These are phyloP conservation scores for Hemiprocne comata DNA, from an alignment of 2,113 vertebrate genomes.

Conservation along the genomic window DNA sequence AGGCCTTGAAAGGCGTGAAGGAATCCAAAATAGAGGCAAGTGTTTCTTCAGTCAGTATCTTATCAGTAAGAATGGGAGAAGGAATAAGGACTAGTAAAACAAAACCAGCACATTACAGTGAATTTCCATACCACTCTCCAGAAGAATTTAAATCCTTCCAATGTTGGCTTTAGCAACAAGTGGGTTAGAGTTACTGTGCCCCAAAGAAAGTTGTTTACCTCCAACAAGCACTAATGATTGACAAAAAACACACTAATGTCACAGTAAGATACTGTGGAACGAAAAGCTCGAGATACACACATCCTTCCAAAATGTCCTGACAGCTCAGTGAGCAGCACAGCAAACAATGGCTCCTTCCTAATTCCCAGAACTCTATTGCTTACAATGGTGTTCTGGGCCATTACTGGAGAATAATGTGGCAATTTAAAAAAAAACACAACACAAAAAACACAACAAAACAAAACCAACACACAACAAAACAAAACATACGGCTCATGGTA, in stretches of 20 bases:
- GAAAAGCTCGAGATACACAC: not conserved
- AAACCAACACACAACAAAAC: not conserved
- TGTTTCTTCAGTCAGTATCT: not conserved
- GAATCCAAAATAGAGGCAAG: not conserved
- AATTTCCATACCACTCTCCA: not conserved
- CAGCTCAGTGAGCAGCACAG: constrained; percentile 29
- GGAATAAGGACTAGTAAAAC: not conserved
- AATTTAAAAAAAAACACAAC: not conserved
- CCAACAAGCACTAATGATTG: not conserved
- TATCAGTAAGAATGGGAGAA: not conserved
- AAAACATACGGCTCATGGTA: not conserved
- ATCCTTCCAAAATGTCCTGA: constrained; percentile 21
- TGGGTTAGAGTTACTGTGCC: not conserved
- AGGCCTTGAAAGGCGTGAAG: not conserved
- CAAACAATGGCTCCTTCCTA: constrained; percentile 22
- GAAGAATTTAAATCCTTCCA: not conserved
- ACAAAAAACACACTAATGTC: not conserved
- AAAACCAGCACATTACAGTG: not conserved
- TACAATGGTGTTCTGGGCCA: not conserved
- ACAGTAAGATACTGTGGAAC: not conserved
- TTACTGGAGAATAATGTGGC: constrained; percentile 10
- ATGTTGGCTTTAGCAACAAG: not conserved
- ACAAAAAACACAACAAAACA: not conserved
- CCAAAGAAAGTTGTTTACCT: not conserved
- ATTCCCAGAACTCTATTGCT: not conserved